Base-by-base conservation (phyloP, 37 sponge, comb jelly and placozoan genomes). In the Petrosia ficiformis region DNA sequence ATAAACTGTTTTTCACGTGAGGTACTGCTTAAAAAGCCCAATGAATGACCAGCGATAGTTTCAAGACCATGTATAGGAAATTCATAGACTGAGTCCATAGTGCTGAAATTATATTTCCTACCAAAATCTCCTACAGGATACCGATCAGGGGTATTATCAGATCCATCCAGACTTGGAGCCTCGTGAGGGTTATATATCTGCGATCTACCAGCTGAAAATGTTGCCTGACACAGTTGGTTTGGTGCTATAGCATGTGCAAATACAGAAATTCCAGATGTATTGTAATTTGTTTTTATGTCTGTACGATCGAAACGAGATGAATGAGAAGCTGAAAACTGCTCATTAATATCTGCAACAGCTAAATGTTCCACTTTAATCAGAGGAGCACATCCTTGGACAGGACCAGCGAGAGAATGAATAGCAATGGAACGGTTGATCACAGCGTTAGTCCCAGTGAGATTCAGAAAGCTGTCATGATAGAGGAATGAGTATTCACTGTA, bases 51-150 rank as follows among this genome's bases (percentile, higher is more conserved):
- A 26, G 63, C 14, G 6, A 61, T n/a, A 61, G 44, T 70, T 3
- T 61, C 38, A 24, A 65, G 38, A 29, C 84, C 84, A 72, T 76
- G 70, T 39, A 84, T 71, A 0, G 84, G 84, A 43, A 84, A 8
- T n/a, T 84, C 84, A 71, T 60, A 65, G 22, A 77, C 78, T 10
- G 58, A 38, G 19, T 34, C 11, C 3, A 65, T 71, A 32, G 22
- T 24, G n/a, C 28, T 26, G n/a, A 11, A 11, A 8, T 22, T 61
- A 29, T 42, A 83, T 71, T 68, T 75, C 5, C 5, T 22, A 0
- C 19, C 4, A 35, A 42, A 48, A 29, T 70, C 72, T 59, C 84
- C 84, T 39, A 84, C 39, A 3, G 70, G 26, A 56, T 43, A 77
- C 14, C 57, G 39, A 41, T 84, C 84, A 21, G 84, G 78, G 16